Evolutionary conservation across 2,113 vertebrate species (phyloP).

Genomic region (Macaca nemestrina): DNA sequence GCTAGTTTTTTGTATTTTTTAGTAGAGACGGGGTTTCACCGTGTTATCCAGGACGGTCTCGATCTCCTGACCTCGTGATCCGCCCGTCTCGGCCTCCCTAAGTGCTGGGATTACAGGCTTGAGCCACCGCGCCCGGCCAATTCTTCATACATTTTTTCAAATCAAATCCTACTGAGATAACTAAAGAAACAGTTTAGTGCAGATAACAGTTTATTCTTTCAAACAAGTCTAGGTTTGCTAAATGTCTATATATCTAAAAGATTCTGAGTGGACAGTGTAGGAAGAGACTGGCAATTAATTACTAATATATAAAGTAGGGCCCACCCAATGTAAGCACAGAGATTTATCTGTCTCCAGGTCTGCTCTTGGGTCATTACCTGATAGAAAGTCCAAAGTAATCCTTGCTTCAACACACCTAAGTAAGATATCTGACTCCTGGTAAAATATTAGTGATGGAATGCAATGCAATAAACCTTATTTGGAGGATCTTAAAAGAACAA

Average conservation of each 20-base stretch:
- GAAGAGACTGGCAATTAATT: neutral
- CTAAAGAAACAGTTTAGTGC: neutral
- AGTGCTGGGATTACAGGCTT: too few species aligned
- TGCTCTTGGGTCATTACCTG: neutral
- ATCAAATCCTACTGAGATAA: neutral
- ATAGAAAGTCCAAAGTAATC: neutral
- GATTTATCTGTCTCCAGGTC: neutral
- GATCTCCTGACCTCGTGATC: too few species aligned
- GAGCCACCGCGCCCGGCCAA: too few species aligned
- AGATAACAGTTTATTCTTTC: neutral
- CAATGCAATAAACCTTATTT: constrained; percentile 71
- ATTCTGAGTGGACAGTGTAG: neutral
- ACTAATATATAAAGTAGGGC: neutral
- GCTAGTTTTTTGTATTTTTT: too few species aligned
- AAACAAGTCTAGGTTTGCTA: neutral
- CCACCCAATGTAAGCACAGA: neutral
- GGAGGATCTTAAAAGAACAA: constrained; percentile 79
- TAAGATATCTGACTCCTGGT: constrained; percentile 65
- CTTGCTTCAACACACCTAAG: constrained; percentile 10
- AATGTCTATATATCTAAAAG: neutral
- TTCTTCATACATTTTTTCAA: neutral
- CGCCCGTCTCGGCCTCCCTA: too few species aligned
- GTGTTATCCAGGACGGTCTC: too few species aligned
- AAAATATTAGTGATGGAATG: constrained; percentile 70
- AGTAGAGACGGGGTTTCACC: too few species aligned